A percentile compares a stretch with the other conserved stretches of the same genome.
Evolutionary conservation across 2,113 vertebrate genomes (phyloP).

Genomic region (Limnothrissa miodon): DNA sequence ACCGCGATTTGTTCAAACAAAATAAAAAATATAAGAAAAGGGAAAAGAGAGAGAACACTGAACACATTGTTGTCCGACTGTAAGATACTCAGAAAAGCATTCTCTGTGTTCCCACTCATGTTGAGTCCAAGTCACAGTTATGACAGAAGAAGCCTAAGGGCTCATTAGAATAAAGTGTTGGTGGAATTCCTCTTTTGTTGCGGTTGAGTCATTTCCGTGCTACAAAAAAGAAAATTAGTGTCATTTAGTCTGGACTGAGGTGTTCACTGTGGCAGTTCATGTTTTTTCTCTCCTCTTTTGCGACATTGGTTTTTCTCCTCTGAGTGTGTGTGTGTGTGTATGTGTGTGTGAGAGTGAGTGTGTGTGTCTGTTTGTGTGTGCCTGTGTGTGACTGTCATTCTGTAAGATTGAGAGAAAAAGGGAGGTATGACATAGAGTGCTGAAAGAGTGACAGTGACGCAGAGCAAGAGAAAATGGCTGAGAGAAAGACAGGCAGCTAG

Average conservation of each 20-base stretch:
- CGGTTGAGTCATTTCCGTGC: slow-evolving; percentile 22
- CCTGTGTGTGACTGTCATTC: neutral
- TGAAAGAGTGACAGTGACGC: neutral
- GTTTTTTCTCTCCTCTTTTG: slow-evolving; percentile 37
- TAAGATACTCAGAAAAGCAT: neutral
- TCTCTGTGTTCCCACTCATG: neutral
- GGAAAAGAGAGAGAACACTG: neutral
- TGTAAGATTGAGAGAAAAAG: neutral
- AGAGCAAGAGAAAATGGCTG: neutral
- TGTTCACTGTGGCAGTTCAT: slow-evolving; percentile 27
- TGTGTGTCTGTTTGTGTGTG: neutral
- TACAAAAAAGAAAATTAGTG: slow-evolving; percentile 36
- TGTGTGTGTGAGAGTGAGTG: neutral
- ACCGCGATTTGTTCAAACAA: neutral
- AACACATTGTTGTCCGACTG: neutral
- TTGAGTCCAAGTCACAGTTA: neutral
- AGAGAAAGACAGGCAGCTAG: neutral
- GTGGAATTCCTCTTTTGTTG: slow-evolving; percentile 10
- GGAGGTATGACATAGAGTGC: neutral
- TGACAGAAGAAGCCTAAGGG: neutral
- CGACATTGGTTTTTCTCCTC: slow-evolving; percentile 30
- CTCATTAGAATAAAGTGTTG: neutral
- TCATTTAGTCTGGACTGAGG: slow-evolving; percentile 35
- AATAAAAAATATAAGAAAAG: neutral
- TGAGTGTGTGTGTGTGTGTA: neutral